Percentiles rank a stretch among this genome's conserved stretches.
Evolutionary conservation across 2,113 vertebrate genomes (phyloP).

Genomic region (Dissostichus mawsoni): DNA sequence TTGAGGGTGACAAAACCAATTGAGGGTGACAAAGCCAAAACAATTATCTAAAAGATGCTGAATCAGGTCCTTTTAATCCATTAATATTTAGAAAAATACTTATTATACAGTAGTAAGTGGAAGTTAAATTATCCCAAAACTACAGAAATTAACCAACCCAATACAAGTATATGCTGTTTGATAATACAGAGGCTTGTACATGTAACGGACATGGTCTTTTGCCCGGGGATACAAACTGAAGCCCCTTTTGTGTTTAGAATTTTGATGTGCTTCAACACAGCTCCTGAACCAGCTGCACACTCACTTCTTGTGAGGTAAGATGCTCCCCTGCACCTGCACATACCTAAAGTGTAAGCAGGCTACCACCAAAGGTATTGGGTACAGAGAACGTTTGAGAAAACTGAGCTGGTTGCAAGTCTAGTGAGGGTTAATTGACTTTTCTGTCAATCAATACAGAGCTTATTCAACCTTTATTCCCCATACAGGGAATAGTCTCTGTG

Average conservation of each 20-base stretch:
- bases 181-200: background rate
- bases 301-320: background rate
- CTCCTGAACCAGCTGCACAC: conserved; percentile 25
- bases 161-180: background rate
- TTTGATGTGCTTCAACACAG: background rate
- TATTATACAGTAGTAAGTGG: background rate
- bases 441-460: conserved; percentile 45
- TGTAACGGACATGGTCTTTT: conserved; percentile 4
- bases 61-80: background rate
- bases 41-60: background rate
- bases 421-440: conserved; percentile 45
- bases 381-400: conserved; percentile 27
- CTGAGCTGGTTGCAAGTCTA: conserved; percentile 47
- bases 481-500: conserved; percentile 30
- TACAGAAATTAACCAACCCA: background rate
- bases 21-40: background rate
- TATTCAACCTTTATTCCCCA: conserved; percentile 36
- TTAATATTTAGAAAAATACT: background rate
- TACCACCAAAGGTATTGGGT: conserved; percentile 6
- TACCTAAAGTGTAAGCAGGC: conserved; percentile 20
- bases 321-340: conserved; percentile 44
- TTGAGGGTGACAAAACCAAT: background rate
- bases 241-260: conserved; percentile 1
- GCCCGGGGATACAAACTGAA: conserved; percentile 9
- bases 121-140: background rate